Percentiles rank a stretch among this genome's conserved stretches.
Conservation (phyloP, 2,888 invertebrate genomes). For the Lasioglossum figueresi region DNA sequence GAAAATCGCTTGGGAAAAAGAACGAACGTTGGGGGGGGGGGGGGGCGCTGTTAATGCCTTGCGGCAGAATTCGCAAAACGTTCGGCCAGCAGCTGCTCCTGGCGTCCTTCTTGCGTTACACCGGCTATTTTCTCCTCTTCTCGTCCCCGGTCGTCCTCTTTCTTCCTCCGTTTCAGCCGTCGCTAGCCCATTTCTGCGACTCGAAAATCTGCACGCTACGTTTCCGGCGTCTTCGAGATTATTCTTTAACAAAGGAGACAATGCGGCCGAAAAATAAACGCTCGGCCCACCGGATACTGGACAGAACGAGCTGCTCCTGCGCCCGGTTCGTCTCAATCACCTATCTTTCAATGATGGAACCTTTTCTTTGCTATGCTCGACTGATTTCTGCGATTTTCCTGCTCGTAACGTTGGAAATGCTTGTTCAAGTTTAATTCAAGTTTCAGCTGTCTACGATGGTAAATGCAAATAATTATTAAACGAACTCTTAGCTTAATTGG, state of each 20-base stretch:
- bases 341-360: not conserved
- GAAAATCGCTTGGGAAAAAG: slow-evolving; percentile 24
- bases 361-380: not conserved
- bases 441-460: not conserved
- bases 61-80: slow-evolving; percentile 67
- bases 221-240: slow-evolving; percentile 57
- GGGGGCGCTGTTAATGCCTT: slow-evolving; percentile 49
- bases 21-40: slow-evolving; percentile 7
- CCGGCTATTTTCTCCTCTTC: slow-evolving; percentile 48
- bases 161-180: slow-evolving; percentile 3
- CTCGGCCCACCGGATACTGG: slow-evolving; percentile 33
- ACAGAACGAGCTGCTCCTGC: not conserved
- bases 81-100: slow-evolving; percentile 61
- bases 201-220: slow-evolving; percentile 47
- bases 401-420: not conserved
- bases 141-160: slow-evolving; percentile 6
- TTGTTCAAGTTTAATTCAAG: not conserved
- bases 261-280: slow-evolving; percentile 52
- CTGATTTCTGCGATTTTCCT: not conserved
- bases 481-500: not conserved
- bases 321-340: not conserved
- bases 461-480: not conserved
- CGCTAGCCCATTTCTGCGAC: slow-evolving; percentile 33
- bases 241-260: slow-evolving; percentile 41
- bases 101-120: slow-evolving; percentile 33